Conservation (phyloP, 2,797 vertebrate genomes). For the Gorsachius magnificus region DNA sequence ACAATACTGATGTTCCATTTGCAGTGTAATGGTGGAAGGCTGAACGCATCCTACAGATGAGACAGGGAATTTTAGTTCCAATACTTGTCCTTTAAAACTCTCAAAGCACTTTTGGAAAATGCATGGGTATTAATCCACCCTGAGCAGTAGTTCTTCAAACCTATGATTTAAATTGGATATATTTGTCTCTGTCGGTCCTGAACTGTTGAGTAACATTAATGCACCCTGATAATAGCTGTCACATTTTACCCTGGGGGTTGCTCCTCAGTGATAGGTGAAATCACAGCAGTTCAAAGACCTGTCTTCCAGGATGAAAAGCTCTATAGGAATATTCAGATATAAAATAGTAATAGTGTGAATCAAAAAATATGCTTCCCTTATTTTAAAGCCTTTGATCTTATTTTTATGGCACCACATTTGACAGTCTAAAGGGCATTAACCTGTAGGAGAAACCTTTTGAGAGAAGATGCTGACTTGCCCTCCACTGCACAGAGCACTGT, state of each 20-base stretch:
- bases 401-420: slow-evolving; percentile 48
- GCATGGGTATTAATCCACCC: slow-evolving; percentile 42
- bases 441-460: slow-evolving; percentile 34
- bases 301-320: slow-evolving; percentile 60
- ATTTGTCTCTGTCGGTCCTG: slow-evolving; percentile 64
- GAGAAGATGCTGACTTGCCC: slow-evolving; percentile 20
- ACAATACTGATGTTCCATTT: neutral
- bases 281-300: slow-evolving; percentile 60
- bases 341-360: slow-evolving; percentile 66
- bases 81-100: slow-evolving; percentile 28
- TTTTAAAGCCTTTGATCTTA: slow-evolving; percentile 57
- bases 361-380: slow-evolving; percentile 50
- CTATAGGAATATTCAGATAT: slow-evolving; percentile 62
- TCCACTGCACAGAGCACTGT: neutral
- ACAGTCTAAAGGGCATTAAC: slow-evolving; percentile 61
- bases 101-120: slow-evolving; percentile 42
- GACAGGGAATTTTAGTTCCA: neutral
- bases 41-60: neutral
- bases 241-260: slow-evolving; percentile 53
- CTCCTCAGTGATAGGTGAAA: slow-evolving; percentile 58
- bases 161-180: slow-evolving; percentile 50
- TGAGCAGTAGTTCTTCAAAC: slow-evolving; percentile 44
- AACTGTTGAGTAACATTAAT: slow-evolving; percentile 57
- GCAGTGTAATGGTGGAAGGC: neutral
- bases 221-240: slow-evolving; percentile 64